Base-by-base conservation (phyloP, 2,888 invertebrate species). In the Cyclophora albipunctata region DNA sequence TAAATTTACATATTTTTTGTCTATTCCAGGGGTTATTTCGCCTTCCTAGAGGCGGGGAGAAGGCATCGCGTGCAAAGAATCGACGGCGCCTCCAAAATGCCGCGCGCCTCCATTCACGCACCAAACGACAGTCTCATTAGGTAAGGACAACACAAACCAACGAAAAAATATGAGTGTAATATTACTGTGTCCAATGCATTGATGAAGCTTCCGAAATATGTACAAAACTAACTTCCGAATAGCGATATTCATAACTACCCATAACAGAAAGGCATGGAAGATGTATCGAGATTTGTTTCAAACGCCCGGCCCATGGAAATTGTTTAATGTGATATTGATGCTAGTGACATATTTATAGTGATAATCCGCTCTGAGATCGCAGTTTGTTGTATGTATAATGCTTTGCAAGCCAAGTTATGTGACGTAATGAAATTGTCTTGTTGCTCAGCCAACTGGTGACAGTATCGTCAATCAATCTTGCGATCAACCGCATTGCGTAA, bases 401-500 rank as follows among this genome's bases (percentile, higher is more conserved):
- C 84, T 84, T 83, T 73, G 84, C 81, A 75, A 78, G 75, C 75
- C 71, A 73, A 70, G 80, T 84, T 78, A 69, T 82, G 84, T 85
- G 84, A 84, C 77, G 81, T 84, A 84, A 84, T 84, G 79, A 82
- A 73, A 67, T 78, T 86, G 81, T 86, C 80, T 87, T 84, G 77
- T 82, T 90, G 89, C 90, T 91, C 93, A 96, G 95, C 93, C 95
- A 95, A 92, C 94, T 95, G 92, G 95, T 94, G 93, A 95, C 95
- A 89, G 94, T 95, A 90, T 95, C 95, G 84, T 93, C 95, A 90
- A 95, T 95, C 92, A 95, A 95, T 93, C 93, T 95, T 90, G 94
- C 95, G 90, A 92, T 95, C 91, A 95, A 95, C 93, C 92, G 95
- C 91, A 95, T 95, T 90, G 95, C 94, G 95, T 95, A 95, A 95